These are phyloP conservation scores for Mormyrus iriodes DNA, from an alignment of 2,113 vertebrate species.

Conservation along the genomic window DNA sequence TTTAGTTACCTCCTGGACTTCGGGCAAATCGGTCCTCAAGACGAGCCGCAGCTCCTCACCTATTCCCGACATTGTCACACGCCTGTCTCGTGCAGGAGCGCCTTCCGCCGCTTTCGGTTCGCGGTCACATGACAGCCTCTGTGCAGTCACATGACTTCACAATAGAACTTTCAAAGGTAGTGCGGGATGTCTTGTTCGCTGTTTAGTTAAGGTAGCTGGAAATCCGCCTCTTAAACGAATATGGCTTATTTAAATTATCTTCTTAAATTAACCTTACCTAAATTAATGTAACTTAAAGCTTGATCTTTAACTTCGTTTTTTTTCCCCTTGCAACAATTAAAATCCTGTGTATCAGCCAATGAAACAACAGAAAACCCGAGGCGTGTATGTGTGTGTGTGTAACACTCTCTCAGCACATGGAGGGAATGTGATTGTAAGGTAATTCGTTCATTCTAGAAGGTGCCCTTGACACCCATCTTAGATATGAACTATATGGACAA, in stretches of 20 bases:
- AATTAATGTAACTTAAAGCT: too few species aligned
- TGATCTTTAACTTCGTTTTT: too few species aligned
- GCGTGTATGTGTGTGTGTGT: too few species aligned
- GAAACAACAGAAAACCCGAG: neutral
- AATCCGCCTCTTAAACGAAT: neutral
- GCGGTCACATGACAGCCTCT: conserved; percentile 2
- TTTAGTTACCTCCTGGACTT: conserved; percentile 10
- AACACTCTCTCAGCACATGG: neutral
- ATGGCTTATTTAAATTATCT: neutral
- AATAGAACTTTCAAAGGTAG: neutral
- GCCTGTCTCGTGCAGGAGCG: too few species aligned
- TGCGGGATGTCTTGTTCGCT: neutral
- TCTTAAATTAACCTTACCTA: neutral
- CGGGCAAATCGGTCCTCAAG: neutral
- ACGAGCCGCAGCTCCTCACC: conserved; percentile 4
- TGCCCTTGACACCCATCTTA: neutral
- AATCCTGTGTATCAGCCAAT: neutral
- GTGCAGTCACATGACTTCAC: neutral
- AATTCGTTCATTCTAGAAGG: neutral
- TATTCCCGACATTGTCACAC: conserved; percentile 15
- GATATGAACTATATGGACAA: neutral
- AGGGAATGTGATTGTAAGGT: neutral
- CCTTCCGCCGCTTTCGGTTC: conserved; percentile 1
- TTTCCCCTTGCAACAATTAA: neutral
- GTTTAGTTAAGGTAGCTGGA: neutral